phyloP scores from a whole-genome alignment of 2,888 invertebrate genomes.

The Tipula confusa region DNA sequence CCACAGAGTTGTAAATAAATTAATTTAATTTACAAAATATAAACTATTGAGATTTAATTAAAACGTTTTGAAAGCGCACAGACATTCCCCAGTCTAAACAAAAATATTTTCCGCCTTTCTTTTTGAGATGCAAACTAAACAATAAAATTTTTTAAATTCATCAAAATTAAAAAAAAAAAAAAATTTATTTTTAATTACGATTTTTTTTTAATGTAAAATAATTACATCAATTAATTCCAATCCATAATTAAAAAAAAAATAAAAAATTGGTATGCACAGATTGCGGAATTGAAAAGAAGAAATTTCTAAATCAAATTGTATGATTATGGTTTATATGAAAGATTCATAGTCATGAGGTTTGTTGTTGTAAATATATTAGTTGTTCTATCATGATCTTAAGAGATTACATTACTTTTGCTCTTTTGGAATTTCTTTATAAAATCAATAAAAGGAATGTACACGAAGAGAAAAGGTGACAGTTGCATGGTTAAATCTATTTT shows the following conservation, averaged over 20 bases:
- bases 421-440: not conserved
- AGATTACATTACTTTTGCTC: not conserved
- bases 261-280: not conserved
- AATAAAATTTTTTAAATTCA: not conserved
- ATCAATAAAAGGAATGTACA: not conserved
- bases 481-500: not conserved
- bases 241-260: not conserved
- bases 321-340: not conserved
- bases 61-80: not conserved
- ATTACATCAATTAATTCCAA: constrained; percentile 12
- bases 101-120: not conserved
- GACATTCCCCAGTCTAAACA: not conserved
- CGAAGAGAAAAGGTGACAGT: not conserved
- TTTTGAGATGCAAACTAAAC: not conserved
- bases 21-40: not conserved
- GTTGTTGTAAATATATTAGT: not conserved
- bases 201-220: not conserved
- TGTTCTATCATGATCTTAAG: not conserved
- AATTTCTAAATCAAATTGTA: not conserved
- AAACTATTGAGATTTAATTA: not conserved
- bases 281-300: constrained; percentile 3
- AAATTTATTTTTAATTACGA: not conserved
- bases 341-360: not conserved
- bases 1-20: not conserved
- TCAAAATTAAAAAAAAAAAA: not conserved